Base-by-base conservation (phyloP, 2,797 vertebrate species). In the Sparidentex hasta region DNA sequence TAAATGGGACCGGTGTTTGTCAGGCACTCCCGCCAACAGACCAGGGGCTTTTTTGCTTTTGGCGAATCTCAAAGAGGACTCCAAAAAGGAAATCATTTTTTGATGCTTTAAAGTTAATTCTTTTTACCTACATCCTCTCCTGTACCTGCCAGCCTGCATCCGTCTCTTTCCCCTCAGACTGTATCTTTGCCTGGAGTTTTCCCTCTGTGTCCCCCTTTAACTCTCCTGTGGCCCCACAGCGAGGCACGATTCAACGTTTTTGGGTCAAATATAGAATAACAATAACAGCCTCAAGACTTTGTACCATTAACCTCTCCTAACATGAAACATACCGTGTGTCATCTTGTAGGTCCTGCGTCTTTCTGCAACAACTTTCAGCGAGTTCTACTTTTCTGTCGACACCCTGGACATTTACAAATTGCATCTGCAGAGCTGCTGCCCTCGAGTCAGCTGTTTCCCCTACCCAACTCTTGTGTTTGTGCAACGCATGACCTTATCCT, bases 381-480 rank as follows among this genome's bases (percentile, higher is more conserved):
- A 54, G 20, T 67, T 67, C 55, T 8, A 51, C 55, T 65, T 48
- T 52, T 64, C 75, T 65, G 46, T 83, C 47, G 71, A n/a, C 76
- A 65, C 58, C 25, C 29, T 50, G 11, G 71, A 85, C 76, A 71
- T 74, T 83, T 80, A 87, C 52, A 76, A 81, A 82, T 81, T 65
- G 9, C 66, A 20, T 61, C 81, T 58, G 21, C 27, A 41, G 14
- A 11, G 65, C 16, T 56, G 9, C 9, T 81, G 66, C 44, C 78
- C 77, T 66, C 0, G 9, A 80, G 82, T 88, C 81, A 85, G 80
- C 70, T 38, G 25, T 73, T 83, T 82, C 48, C 78, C 76, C 46
- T 61, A 43, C 55, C 44, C 50, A 41, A 48, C 57, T 47, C 58
- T n/a, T n/a, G 44, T 57, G 59, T 75, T 78, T 55, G 50, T 55